Conservation (phyloP, 2,888 invertebrate species). For the Drosophila greeni region DNA sequence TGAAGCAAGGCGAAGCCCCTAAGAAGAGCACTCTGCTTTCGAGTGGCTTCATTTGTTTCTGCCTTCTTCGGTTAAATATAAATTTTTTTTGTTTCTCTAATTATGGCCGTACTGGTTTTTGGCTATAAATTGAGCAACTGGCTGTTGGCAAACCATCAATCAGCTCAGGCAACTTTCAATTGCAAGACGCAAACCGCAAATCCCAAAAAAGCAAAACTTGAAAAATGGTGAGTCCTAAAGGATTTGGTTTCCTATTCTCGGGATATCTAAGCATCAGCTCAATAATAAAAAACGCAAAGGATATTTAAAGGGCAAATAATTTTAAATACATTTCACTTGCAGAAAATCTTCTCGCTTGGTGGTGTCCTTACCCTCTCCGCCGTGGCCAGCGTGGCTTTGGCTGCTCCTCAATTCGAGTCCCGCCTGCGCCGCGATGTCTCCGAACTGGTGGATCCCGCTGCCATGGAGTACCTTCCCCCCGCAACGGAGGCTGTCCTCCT, state of each 20-base stretch:
- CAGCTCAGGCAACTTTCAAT: slow-evolving; percentile 64
- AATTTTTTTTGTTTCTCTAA: slow-evolving; percentile 23
- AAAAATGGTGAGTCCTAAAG: slow-evolving; percentile 58
- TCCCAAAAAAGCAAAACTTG: slow-evolving; percentile 32
- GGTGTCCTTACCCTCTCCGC: slow-evolving; percentile 60
- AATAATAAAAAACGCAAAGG: not conserved
- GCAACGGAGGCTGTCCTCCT: slow-evolving; percentile 31
- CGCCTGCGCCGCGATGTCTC: slow-evolving; percentile 69
- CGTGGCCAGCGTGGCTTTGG: slow-evolving; percentile 62
- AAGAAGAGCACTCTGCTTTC: slow-evolving; percentile 37
- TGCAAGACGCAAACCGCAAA: slow-evolving; percentile 56
- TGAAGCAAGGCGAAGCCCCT: slow-evolving; percentile 35
- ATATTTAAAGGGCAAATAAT: not conserved
- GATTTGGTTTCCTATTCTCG: not conserved
- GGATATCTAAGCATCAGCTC: not conserved
- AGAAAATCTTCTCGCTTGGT: slow-evolving; percentile 70
- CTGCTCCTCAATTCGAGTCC: slow-evolving; percentile 40
- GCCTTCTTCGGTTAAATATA: not conserved
- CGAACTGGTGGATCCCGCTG: slow-evolving; percentile 51
- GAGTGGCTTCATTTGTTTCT: slow-evolving; percentile 29
- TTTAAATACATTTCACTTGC: not conserved
- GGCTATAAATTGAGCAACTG: slow-evolving; percentile 59
- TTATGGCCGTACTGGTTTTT: slow-evolving; percentile 35
- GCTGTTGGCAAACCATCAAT: slow-evolving; percentile 57
- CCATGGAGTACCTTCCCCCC: slow-evolving; percentile 52